Evolutionary conservation across 2,797 vertebrate genomes (phyloP).

Genomic region (Smutsia temminckii): DNA sequence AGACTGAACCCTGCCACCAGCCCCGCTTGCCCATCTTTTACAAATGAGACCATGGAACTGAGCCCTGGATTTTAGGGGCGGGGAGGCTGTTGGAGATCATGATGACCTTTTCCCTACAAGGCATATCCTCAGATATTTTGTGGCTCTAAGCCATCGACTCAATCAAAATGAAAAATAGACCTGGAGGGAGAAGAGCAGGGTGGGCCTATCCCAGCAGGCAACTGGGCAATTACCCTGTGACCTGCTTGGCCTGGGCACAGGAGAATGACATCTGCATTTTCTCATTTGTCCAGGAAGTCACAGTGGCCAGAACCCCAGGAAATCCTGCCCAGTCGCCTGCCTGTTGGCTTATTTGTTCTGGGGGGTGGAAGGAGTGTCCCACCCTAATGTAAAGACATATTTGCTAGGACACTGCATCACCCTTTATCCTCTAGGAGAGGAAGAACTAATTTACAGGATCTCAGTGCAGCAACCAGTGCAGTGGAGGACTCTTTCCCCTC

Average conservation of each 20-base stretch:
- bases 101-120: not conserved
- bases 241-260: not conserved
- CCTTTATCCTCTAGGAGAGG: not conserved
- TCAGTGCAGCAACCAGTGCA: not conserved
- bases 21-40: not conserved
- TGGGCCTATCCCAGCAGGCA: conserved; percentile 30
- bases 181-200: not conserved
- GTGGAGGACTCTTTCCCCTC: not conserved
- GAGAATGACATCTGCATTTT: conserved; percentile 27
- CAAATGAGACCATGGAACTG: fast-evolving
- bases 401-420: not conserved
- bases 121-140: not conserved
- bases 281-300: conserved; percentile 26
- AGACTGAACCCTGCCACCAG: not conserved
- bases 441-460: not conserved
- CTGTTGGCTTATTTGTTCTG: not conserved
- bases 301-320: not conserved
- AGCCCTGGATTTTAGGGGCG: not conserved
- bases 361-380: not conserved
- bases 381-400: not conserved
- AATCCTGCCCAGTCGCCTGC: not conserved
- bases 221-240: conserved; percentile 32
- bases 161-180: conserved; percentile 54
- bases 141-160: conserved; percentile 12
- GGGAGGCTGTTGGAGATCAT: not conserved